Conservation (phyloP, 2,797 vertebrate species). For the Thaleichthys pacificus region DNA sequence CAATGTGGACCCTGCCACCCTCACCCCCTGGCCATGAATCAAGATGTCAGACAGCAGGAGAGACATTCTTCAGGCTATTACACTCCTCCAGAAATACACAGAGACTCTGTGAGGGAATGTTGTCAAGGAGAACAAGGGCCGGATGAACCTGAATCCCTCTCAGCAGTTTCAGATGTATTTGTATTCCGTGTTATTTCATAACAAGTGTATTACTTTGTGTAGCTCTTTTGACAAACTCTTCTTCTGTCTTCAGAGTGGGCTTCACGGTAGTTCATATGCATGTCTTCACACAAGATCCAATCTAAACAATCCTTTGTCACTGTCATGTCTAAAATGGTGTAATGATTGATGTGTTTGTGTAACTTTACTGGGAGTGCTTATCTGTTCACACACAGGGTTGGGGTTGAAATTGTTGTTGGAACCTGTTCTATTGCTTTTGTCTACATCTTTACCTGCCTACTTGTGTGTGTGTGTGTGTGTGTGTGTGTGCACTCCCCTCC, state of each 20-base stretch:
- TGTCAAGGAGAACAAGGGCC: neutral
- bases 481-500: neutral
- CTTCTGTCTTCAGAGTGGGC: too few species aligned
- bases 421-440: neutral
- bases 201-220: neutral
- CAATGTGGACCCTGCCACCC: conserved; percentile 1
- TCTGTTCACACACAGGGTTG: neutral
- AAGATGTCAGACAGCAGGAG: conserved; percentile 10
- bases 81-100: conserved; percentile 8
- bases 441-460: neutral
- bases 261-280: too few species aligned
- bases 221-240: neutral
- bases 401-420: too few species aligned
- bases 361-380: neutral
- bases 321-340: too few species aligned
- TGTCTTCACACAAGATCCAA: neutral
- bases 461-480: conserved; percentile 4
- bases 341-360: neutral
- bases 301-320: too few species aligned
- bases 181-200: neutral
- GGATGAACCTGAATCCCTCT: neutral
- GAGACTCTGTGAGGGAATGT: conserved; percentile 4
- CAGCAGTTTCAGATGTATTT: neutral
- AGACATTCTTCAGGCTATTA: conserved; percentile 12
- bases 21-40: conserved; percentile 20